phyloP scores from a whole-genome alignment of 2,113 vertebrate genomes.

The Trichechus manatus region DNA sequence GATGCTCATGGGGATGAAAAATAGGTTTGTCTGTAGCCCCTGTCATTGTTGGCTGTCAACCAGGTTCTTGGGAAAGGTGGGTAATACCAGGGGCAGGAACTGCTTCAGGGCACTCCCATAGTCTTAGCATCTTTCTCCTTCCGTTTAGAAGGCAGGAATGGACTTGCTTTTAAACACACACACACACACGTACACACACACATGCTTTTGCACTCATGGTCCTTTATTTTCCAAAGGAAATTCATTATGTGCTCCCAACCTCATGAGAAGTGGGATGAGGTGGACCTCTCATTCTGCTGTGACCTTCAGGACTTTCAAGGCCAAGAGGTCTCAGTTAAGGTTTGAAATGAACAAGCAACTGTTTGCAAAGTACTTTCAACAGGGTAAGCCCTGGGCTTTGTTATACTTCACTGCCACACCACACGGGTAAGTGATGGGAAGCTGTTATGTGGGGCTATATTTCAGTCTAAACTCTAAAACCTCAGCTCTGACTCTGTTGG shows the following conservation, averaged over 20 bases:
- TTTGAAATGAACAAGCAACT: neutral
- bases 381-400: neutral
- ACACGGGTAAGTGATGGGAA: rapidly evolving
- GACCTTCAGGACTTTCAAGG: neutral
- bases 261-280: neutral
- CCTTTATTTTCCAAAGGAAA: neutral
- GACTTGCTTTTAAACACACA: neutral
- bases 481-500: neutral
- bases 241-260: neutral
- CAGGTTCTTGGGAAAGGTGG: neutral
- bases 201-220: neutral
- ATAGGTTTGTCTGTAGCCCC: neutral
- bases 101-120: neutral
- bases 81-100: neutral
- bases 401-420: rapidly evolving
- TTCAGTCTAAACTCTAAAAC: neutral
- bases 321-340: neutral
- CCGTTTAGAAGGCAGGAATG: neutral
- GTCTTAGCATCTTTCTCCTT: neutral
- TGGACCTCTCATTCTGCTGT: neutral
- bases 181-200: too few species aligned
- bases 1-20: neutral
- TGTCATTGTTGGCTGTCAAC: neutral
- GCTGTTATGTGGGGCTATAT: neutral
- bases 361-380: neutral